These are phyloP conservation scores for Clepsis dumicolana DNA, from an alignment of 2,888 invertebrate species.

Conservation along the genomic window DNA sequence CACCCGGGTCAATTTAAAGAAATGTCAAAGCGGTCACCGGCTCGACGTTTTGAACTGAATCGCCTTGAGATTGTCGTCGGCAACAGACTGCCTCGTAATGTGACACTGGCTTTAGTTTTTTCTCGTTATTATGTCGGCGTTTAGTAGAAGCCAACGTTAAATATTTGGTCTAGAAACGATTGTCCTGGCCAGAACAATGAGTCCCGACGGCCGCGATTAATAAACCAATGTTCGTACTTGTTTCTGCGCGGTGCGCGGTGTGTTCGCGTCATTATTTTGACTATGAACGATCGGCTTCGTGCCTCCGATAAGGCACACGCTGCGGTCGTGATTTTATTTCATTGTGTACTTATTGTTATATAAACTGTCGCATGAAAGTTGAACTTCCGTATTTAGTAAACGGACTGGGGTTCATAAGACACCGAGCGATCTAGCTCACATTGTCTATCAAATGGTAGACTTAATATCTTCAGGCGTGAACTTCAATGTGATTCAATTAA, in stretches of 20 bases:
- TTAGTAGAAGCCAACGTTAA: conserved; percentile 72
- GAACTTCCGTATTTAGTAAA: conserved; percentile 60
- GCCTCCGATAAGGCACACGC: conserved; percentile 78
- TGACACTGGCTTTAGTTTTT: conserved; percentile 66
- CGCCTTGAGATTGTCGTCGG: conserved; percentile 54
- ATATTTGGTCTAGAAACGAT: conserved; percentile 84
- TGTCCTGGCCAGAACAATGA: conserved; percentile 80
- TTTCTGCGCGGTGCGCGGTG: conserved; percentile 60
- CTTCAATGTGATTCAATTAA: background rate
- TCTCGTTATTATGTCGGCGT: conserved; percentile 60
- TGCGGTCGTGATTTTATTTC: conserved; percentile 61
- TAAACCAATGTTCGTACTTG: conserved; percentile 81
- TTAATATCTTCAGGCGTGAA: background rate
- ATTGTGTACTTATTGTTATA: conserved; percentile 62
- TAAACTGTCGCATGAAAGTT: conserved; percentile 66
- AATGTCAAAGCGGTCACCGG: conserved; percentile 42
- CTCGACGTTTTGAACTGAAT: conserved; percentile 38
- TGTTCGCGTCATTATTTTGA: conserved; percentile 78
- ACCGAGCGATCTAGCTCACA: background rate
- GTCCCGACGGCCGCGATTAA: conserved; percentile 70
- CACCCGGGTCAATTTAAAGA: conserved; percentile 30
- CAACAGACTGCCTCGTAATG: conserved; percentile 62
- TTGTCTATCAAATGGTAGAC: background rate
- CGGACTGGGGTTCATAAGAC: conserved; percentile 42
- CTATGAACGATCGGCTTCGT: conserved; percentile 78